These are phyloP conservation scores for Antheraea assamensis DNA, from an alignment of 2,888 invertebrate genomes.

Conservation along the genomic window DNA sequence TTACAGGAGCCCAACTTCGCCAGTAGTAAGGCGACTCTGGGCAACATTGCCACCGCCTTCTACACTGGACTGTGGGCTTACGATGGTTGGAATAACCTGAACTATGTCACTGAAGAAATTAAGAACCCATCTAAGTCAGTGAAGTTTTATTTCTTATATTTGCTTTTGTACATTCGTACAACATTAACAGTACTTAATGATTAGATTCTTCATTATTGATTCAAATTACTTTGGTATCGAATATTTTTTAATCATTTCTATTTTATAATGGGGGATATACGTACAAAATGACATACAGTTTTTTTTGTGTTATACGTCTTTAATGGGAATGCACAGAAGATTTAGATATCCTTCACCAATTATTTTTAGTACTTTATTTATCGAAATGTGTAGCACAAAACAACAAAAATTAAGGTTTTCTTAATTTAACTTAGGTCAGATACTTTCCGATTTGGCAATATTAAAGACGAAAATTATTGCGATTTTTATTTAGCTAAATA, in stretches of 20 bases:
- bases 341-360: no score
- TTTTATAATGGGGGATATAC: not conserved
- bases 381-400: no score
- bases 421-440: no score
- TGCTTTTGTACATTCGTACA: not conserved
- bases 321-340: no score
- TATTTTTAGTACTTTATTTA: no score
- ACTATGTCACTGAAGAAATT: slow-evolving; percentile 99
- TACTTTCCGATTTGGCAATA: no score
- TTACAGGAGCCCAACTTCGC: slow-evolving; percentile 89
- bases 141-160: not conserved
- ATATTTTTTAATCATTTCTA: not conserved
- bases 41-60: slow-evolving; percentile 95
- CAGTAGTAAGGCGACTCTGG: slow-evolving; percentile 87
- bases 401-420: no score
- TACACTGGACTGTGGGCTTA: slow-evolving; percentile 98
- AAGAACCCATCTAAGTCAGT: slow-evolving; percentile 95
- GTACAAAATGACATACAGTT: no score
- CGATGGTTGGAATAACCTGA: slow-evolving; percentile 99
- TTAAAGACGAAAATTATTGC: no score
- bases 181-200: not conserved
- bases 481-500: no score
- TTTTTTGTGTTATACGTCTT: no score
- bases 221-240: not conserved
- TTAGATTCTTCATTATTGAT: not conserved